Conservation (phyloP, 2,113 vertebrate genomes). For the Planiliza haematocheilus region DNA sequence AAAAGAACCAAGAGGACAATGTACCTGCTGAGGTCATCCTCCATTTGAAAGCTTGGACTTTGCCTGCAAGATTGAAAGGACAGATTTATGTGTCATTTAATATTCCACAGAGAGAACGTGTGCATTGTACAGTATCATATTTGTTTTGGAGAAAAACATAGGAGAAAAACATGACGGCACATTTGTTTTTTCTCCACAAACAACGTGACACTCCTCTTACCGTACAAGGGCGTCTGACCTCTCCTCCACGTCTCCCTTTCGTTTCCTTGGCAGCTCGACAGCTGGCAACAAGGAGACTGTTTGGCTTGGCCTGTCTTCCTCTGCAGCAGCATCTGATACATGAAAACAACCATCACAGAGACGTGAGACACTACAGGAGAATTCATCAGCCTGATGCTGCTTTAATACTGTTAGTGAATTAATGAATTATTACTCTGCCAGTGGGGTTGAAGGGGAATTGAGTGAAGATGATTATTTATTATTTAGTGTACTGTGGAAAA, state of each 20-base stretch:
- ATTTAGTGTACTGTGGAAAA: too few species aligned
- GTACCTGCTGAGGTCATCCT: slow-evolving; percentile 71
- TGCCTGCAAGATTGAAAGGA: slow-evolving; percentile 34
- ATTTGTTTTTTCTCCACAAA: background rate
- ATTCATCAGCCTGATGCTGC: background rate
- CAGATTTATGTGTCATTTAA: background rate
- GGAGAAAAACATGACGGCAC: background rate
- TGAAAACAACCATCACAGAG: slow-evolving; percentile 6
- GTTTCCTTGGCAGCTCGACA: slow-evolving; percentile 73
- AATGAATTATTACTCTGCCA: background rate
- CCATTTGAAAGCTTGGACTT: slow-evolving; percentile 53
- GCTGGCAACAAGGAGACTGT: slow-evolving; percentile 30
- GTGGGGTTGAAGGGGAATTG: too few species aligned
- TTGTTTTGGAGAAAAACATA: background rate
- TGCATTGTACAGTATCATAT: background rate
- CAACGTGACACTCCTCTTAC: slow-evolving; percentile 39
- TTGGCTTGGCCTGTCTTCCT: slow-evolving; percentile 43
- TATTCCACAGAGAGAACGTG: background rate
- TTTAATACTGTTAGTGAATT: background rate
- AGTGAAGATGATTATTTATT: too few species aligned
- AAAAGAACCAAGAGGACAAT: background rate
- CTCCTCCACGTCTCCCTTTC: slow-evolving; percentile 72
- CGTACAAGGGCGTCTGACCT: slow-evolving; percentile 42
- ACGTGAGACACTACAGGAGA: background rate
- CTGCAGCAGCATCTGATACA: slow-evolving; percentile 43